Evolutionary conservation across 2,888 invertebrate species (phyloP).

Genomic region (Caradrina kadenii): DNA sequence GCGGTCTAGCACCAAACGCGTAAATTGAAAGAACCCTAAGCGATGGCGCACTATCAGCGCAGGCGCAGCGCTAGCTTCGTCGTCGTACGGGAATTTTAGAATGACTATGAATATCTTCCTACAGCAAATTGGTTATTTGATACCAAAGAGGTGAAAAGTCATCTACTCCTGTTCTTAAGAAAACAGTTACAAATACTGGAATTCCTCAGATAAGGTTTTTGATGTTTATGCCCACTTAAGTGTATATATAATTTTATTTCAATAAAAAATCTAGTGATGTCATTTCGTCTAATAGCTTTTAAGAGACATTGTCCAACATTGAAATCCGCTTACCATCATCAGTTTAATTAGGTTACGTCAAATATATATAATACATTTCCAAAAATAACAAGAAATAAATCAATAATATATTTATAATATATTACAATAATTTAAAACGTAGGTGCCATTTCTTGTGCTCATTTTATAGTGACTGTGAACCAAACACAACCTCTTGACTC

Average conservation of each 20-base stretch:
- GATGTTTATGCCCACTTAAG: conserved; percentile 17
- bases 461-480: conserved; percentile 65
- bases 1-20: no score
- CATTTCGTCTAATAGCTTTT: conserved; percentile 10
- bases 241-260: conserved; percentile 6
- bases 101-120: conserved; percentile 45
- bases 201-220: conserved; percentile 29
- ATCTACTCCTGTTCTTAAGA: conserved; percentile 22
- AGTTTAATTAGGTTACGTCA: conserved; percentile 53
- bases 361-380: conserved; percentile 36
- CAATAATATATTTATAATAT: conserved; percentile 41
- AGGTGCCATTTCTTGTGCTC: conserved; percentile 66
- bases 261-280: conserved; percentile 10
- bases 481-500: conserved; percentile 63
- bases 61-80: conserved; percentile 15
- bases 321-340: conserved; percentile 43
- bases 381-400: conserved; percentile 45
- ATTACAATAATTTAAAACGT: conserved; percentile 49
- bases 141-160: conserved; percentile 39
- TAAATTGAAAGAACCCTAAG: no score
- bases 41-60: conserved; percentile 10
- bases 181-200: conserved; percentile 43
- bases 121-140: conserved; percentile 41
- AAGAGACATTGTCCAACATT: conserved; percentile 16
- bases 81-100: conserved; percentile 33